Evolutionary conservation across 2,888 invertebrate genomes (phyloP).

Genomic region (Pseudococcus viburni): DNA sequence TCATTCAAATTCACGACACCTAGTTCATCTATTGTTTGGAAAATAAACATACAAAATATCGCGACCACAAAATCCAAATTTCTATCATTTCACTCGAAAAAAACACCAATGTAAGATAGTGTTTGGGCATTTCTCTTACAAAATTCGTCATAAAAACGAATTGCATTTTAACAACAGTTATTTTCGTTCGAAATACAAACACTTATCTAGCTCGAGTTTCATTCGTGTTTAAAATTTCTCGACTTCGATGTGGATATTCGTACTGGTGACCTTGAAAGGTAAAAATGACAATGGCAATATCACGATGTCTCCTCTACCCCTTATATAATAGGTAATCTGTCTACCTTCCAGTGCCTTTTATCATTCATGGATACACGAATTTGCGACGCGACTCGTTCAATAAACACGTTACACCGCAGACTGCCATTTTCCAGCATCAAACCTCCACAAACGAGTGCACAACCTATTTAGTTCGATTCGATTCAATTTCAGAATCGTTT

Average conservation of each 20-base stretch:
- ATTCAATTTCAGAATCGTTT: neutral
- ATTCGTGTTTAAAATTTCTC: neutral
- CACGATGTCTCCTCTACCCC: neutral
- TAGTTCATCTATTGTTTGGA: no score
- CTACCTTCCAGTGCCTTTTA: neutral
- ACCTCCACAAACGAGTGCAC: neutral
- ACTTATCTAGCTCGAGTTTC: neutral
- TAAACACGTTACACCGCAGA: neutral
- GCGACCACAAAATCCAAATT: no score
- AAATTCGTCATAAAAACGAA: no score
- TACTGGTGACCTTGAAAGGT: neutral
- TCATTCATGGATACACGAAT: no score
- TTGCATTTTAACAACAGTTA: no score
- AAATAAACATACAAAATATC: no score
- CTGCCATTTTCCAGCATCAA: neutral
- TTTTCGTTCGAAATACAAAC: no score
- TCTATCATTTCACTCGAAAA: no score
- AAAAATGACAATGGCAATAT: constrained; percentile 14
- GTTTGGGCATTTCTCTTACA: no score
- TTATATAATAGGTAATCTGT: neutral
- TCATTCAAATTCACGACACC: no score
- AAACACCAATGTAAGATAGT: no score
- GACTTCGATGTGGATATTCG: neutral
- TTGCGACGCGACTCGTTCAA: neutral
- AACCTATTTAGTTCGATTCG: neutral